Evolutionary conservation across 2,888 invertebrate species (phyloP).

Genomic region (Laspeyria flexula): DNA sequence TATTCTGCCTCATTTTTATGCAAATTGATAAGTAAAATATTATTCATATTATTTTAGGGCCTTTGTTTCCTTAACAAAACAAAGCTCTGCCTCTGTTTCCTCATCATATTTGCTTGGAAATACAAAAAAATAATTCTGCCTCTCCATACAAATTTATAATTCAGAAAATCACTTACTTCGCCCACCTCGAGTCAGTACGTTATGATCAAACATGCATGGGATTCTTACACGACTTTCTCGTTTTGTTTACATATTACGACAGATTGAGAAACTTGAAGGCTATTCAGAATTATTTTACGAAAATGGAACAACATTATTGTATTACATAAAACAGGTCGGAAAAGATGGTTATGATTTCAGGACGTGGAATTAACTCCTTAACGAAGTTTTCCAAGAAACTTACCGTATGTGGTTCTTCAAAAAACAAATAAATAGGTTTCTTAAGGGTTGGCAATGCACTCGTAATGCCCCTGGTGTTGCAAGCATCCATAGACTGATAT

Average conservation of each 20-base stretch:
- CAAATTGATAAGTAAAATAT: too few species aligned
- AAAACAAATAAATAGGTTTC: too few species aligned
- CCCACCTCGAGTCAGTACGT: conserved; percentile 19
- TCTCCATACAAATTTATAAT: conserved; percentile 36
- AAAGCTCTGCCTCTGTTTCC: not conserved
- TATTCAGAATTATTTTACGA: conserved; percentile 21
- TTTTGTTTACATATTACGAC: conserved; percentile 25
- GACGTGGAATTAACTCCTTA: too few species aligned
- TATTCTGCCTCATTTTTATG: too few species aligned
- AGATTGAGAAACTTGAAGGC: conserved; percentile 30
- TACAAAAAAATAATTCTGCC: conserved; percentile 15
- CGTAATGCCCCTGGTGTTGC: too few species aligned
- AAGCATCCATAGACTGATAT: too few species aligned
- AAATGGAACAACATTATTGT: conserved; percentile 2
- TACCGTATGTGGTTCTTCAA: too few species aligned
- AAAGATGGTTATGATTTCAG: too few species aligned
- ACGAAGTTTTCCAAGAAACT: too few species aligned
- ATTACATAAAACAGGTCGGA: too few species aligned
- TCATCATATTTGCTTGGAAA: conserved; percentile 6
- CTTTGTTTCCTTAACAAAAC: not conserved
- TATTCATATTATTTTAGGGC: too few species aligned
- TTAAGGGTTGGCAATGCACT: too few species aligned
- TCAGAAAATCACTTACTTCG: conserved; percentile 42
- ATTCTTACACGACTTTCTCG: conserved; percentile 12
- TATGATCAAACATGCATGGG: conserved; percentile 34